These are phyloP conservation scores for Elysia crispata DNA, from an alignment of 2,888 invertebrate species.

Conservation along the genomic window DNA sequence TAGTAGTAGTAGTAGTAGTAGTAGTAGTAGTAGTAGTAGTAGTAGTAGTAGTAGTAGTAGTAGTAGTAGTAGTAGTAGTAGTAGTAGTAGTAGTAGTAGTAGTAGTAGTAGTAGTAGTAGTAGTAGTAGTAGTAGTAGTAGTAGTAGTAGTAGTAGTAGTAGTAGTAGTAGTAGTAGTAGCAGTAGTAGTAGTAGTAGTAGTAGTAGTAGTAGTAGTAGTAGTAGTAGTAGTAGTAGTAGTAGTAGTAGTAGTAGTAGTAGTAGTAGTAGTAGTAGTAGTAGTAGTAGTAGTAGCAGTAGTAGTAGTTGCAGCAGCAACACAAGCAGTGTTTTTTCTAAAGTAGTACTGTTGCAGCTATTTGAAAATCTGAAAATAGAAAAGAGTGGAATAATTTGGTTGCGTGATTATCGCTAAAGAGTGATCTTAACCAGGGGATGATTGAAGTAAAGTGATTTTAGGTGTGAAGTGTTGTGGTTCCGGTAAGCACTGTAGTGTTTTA, in stretches of 20 bases:
- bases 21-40: not conserved
- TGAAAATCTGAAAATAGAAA: not conserved
- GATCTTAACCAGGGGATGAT: too few species aligned
- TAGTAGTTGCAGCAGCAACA: not conserved
- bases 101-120: not conserved
- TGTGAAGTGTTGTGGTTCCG: too few species aligned
- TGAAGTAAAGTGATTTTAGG: too few species aligned
- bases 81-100: not conserved
- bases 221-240: not conserved
- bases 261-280: not conserved
- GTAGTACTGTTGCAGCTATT: not conserved
- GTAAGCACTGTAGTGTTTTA: too few species aligned
- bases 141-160: not conserved
- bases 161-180: not conserved
- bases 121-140: not conserved
- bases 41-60: conserved; percentile 1
- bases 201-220: not conserved
- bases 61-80: not conserved
- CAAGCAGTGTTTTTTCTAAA: not conserved
- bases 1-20: not conserved
- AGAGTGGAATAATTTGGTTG: not conserved
- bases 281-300: not conserved
- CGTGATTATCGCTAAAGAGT: too few species aligned
- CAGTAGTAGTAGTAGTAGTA: not conserved
- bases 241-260: not conserved